Conservation (phyloP, 2,888 invertebrate genomes). For the Tenthredo notha region DNA sequence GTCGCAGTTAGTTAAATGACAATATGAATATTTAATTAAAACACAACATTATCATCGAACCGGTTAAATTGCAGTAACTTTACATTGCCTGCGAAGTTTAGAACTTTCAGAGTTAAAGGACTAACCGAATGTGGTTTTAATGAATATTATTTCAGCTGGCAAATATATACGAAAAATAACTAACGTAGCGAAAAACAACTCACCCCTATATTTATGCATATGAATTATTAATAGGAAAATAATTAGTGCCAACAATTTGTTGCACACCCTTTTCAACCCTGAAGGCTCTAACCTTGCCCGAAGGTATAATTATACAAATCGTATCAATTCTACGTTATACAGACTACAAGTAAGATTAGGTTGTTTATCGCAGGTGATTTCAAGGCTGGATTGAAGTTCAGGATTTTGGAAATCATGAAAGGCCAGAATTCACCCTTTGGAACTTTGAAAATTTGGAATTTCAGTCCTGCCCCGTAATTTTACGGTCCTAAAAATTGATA, state of each 20-base stretch:
- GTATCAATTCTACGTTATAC: neutral
- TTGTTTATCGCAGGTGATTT: neutral
- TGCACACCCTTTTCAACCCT: conserved; percentile 12
- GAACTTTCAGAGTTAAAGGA: neutral
- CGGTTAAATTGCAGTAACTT: neutral
- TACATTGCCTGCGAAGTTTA: neutral
- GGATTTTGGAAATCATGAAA: too few relatives aligned
- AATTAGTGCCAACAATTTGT: conserved; percentile 5
- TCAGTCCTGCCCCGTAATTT: too few relatives aligned
- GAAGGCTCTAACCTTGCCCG: neutral
- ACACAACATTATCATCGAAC: neutral
- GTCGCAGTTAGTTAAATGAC: neutral
- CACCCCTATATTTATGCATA: neutral
- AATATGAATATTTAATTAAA: neutral
- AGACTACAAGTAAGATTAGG: neutral
- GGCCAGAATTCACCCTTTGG: too few relatives aligned
- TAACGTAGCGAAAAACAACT: neutral
- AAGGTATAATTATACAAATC: neutral
- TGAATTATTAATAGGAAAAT: conserved; percentile 27
- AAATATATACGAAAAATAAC: neutral
- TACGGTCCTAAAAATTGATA: neutral
- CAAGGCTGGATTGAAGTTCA: too few relatives aligned
- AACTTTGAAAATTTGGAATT: too few relatives aligned
- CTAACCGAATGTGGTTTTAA: neutral
- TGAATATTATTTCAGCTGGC: neutral